Base-by-base conservation (phyloP, 2,888 invertebrate genomes). In the Agrypnus murinus region DNA sequence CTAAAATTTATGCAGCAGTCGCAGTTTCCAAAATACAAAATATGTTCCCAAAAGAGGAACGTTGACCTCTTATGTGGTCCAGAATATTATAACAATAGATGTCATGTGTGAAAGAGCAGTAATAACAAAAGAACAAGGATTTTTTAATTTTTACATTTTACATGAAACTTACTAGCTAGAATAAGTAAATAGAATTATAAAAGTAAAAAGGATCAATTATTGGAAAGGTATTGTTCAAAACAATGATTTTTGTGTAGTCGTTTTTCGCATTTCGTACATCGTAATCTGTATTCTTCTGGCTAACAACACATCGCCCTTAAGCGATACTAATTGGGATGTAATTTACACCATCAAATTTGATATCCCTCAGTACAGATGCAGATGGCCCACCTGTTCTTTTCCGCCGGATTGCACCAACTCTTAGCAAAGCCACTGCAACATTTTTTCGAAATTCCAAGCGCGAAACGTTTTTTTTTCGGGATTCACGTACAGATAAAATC, bases 401-500 rank as follows among this genome's bases (percentile, higher is more conserved):
- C 36, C 36, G 9, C 36, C 9, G 36, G 7, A 9, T 36, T 36
- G 7, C 36, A 36, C 45, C 10, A 45, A 45, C 10, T 45, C 10
- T 45, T n/a, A 45, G 45, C 14, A 45, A 12, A 10, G 45, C 14
- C 45, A 45, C 45, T 45, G 10, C n/a, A 45, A 45, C 45, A 12
- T 10, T 5, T 45, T 12, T 45, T 45, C 10, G 5, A 45, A 45
- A 45, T 45, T n/a, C n/a, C n/a, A n/a, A n/a, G n/a, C n/a, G n/a
- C n/a, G n/a, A n/a, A n/a, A n/a, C n/a, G n/a, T n/a, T 45, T 14
- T 45, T n/a, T n/a, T 12, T 45, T 45, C 45, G 45, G 10, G 14
- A 45, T 45, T 45, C 14, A 10, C 45, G 10, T 45, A 12, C 45
- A 8, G 45, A 45, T 45, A 45, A 9, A 45, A 45, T 45, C 45